Evolutionary conservation across 1,140 invertebrate genomes (phyloP).

Genomic region (Drosophila subpulchrella): DNA sequence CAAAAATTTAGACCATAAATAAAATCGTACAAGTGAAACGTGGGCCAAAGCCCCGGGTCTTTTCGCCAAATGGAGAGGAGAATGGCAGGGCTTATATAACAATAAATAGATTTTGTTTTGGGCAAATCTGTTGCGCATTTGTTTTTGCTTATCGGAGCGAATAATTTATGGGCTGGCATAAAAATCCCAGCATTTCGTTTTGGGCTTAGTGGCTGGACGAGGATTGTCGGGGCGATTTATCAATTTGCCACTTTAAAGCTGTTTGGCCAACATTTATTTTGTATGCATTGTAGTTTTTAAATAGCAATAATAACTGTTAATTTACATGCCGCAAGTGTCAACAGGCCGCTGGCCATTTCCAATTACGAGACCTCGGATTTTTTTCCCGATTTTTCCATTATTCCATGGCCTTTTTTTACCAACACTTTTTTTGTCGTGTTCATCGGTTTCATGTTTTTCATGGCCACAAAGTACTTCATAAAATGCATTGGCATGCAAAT

Average conservation of each 20-base stretch:
- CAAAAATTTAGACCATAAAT: constrained; percentile 76
- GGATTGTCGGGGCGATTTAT: constrained; percentile 60
- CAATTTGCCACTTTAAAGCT: constrained; percentile 76
- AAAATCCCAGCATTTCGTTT: constrained; percentile 51
- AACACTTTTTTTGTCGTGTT: constrained; percentile 26
- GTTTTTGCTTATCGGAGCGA: constrained; percentile 64
- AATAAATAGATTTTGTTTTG: constrained; percentile 64
- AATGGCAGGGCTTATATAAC: constrained; percentile 43
- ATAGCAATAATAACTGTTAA: constrained; percentile 72
- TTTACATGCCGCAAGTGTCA: constrained; percentile 79
- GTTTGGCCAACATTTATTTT: constrained; percentile 20
- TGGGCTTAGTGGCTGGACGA: constrained; percentile 51
- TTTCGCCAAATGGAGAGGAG: constrained; percentile 1
- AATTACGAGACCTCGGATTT: constrained; percentile 53
- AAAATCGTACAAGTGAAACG: constrained; percentile 49
- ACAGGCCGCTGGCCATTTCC: constrained; percentile 70
- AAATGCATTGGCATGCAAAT: constrained; percentile 79
- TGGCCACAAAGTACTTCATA: constrained; percentile 77
- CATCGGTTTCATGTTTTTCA: constrained; percentile 50
- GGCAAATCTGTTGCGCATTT: constrained; percentile 75
- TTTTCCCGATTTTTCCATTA: constrained; percentile 31
- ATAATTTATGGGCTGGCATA: constrained; percentile 71
- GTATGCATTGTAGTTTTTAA: constrained; percentile 44
- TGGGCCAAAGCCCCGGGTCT: constrained; percentile 32
- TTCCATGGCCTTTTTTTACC: constrained; percentile 9